A percentile compares a stretch with the other conserved stretches of the same genome.
Conservation (phyloP, 2,888 invertebrate genomes). For the Hedychridium roseum region DNA sequence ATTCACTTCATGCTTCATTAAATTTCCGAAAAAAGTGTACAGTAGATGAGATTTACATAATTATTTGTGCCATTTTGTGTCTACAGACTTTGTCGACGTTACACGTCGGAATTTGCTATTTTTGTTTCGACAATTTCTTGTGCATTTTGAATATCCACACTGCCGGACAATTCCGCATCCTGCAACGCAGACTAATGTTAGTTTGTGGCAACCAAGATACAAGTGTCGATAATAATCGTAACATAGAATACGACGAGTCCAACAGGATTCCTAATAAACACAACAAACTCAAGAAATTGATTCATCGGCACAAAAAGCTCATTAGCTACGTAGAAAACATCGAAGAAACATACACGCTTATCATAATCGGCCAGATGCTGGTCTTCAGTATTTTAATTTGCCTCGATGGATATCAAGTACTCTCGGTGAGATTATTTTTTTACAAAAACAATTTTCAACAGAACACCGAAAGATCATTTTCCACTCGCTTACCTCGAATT, state of each 20-base stretch:
- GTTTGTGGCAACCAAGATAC: slow-evolving; percentile 9
- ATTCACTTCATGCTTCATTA: not conserved
- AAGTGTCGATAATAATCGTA: not conserved
- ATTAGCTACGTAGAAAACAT: slow-evolving; percentile 24
- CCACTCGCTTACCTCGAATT: no score
- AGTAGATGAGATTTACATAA: not conserved
- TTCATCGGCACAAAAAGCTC: slow-evolving; percentile 24
- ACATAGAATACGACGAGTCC: not conserved
- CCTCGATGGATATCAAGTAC: slow-evolving; percentile 29
- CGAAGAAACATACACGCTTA: slow-evolving; percentile 24
- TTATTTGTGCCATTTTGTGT: not conserved
- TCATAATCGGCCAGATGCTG: slow-evolving; percentile 24
- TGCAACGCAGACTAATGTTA: slow-evolving; percentile 23
- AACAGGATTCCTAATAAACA: slow-evolving; percentile 2
- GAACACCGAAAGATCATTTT: no score
- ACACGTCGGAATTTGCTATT: slow-evolving; percentile 27
- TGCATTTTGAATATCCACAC: slow-evolving; percentile 27
- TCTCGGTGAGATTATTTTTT: slow-evolving; percentile 21
- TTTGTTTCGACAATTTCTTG: slow-evolving; percentile 18
- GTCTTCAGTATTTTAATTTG: slow-evolving; percentile 27
- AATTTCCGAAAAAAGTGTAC: not conserved
- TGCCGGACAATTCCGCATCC: slow-evolving; percentile 32
- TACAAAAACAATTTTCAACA: not conserved
- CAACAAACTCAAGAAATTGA: slow-evolving; percentile 20
- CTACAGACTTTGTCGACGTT: slow-evolving; percentile 12